Evolutionary conservation across 2,888 invertebrate species (phyloP), one percentile per base, ranked within the genome.

Genomic region (Gerris lacustris): DNA sequence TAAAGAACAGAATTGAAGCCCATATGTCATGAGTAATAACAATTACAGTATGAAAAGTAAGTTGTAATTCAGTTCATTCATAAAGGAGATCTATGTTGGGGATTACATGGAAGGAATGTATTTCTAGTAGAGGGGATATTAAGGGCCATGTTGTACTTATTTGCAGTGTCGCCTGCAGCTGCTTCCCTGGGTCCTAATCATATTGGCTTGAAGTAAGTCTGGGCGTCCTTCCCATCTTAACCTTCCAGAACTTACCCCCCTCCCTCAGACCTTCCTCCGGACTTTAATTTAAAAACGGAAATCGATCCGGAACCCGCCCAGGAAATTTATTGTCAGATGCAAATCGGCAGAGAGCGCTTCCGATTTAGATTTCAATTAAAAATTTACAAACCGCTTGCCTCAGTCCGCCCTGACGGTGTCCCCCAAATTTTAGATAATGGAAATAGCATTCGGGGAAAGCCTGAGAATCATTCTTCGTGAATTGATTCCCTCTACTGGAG

Each of bases 231-330:
- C 55, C 9, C 55, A 31, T 31, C 31, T 31, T 31, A 31, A 31
- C 31, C 31, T 31, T 31, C 47, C 15, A 55, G 55, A 9, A 9
- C 55, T 11, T 55, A 55, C 55, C 55, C 55, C 55, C 55, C 55
- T 4, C 31, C 31, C 31, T 55, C 5, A 55, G 31, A 31, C 15
- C 55, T 11, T 55, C 9, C 15, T 55, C 55, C 55, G 55, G 55
- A 55, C 55, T 55, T 55, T 55, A 55, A 55, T 55, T 55, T 55
- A 55, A 55, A 55, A 55, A 55, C 55, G 55, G 55, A 55, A 55
- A 55, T 55, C 55, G 55, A 55, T 55, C 55, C 55, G 9, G 55
- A 55, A 55, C 15, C 55, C 55, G 55, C 55, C 15, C 55, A 55
- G 55, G 55, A 55, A 55, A 55, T 55, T 55, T 55, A 55, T 55